phyloP scores from a whole-genome alignment of 2,888 invertebrate species.

The Toxonevra muliebris region DNA sequence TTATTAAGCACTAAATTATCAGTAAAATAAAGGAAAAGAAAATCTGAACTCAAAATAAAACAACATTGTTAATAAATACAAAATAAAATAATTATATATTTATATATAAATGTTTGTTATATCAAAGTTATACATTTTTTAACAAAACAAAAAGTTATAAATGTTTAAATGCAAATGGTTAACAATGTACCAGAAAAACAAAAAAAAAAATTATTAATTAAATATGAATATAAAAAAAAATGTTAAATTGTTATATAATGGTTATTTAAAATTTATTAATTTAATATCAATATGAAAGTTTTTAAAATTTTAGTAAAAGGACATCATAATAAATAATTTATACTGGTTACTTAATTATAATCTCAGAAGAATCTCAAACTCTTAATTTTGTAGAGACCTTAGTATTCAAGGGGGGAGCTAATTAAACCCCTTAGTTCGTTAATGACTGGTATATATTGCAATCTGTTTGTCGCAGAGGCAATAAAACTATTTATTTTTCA shows the following conservation, averaged over 20 bases:
- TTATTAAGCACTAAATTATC: neutral
- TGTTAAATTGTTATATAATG: slow-evolving; percentile 1
- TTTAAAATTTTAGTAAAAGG: no score
- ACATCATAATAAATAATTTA: no score
- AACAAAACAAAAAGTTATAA: neutral
- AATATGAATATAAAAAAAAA: slow-evolving; percentile 11
- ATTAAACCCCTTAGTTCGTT: no score
- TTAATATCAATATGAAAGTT: no score
- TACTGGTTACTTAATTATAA: no score
- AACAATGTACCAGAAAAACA: slow-evolving; percentile 42
- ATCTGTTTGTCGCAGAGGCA: no score
- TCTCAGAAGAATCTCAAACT: no score
- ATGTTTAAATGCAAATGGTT: slow-evolving; percentile 40
- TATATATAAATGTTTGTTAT: neutral
- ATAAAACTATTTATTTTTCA: no score
- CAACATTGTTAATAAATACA: neutral
- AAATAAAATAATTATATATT: neutral
- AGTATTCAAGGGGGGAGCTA: no score
- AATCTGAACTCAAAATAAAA: neutral
- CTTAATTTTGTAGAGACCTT: no score
- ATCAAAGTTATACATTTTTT: neutral
- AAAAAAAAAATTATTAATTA: slow-evolving; percentile 24
- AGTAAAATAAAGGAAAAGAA: neutral
- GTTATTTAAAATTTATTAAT: neutral
- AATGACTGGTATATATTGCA: no score